Conservation (phyloP, 2,113 vertebrate genomes). For the Symphodus melops region DNA sequence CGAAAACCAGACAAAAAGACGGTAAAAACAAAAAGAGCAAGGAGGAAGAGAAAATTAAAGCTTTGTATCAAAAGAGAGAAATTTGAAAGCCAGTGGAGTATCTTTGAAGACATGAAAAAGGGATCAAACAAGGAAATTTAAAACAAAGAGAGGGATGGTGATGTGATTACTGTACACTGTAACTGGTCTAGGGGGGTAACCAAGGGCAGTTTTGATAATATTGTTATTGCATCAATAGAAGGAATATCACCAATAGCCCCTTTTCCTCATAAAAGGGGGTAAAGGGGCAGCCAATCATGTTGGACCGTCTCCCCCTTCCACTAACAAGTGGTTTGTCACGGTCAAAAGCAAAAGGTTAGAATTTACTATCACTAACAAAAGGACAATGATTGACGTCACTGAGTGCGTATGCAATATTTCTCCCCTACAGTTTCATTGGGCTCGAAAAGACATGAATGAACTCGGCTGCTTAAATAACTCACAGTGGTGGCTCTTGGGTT, state of each 20-base stretch:
- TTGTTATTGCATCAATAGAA: conserved; percentile 65
- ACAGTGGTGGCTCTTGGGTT: not conserved
- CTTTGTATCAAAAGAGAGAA: conserved; percentile 47
- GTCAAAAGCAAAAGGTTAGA: conserved; percentile 32
- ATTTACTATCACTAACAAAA: conserved; percentile 42
- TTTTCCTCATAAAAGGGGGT: conserved; percentile 42
- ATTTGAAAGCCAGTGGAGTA: conserved; percentile 28
- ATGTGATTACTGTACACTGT: conserved; percentile 38
- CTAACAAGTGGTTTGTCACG: conserved; percentile 24
- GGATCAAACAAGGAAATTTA: conserved; percentile 47
- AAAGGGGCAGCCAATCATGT: conserved; percentile 61
- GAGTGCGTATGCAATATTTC: not conserved
- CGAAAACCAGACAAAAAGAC: conserved; percentile 2
- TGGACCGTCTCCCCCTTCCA: conserved; percentile 23
- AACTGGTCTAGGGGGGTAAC: conserved; percentile 10
- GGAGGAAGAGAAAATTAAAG: conserved; percentile 33
- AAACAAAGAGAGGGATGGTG: conserved; percentile 65
- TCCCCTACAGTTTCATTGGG: conserved; percentile 4
- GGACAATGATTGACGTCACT: conserved; percentile 44
- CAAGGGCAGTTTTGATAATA: conserved; percentile 38
- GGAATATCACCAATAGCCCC: conserved; percentile 74
- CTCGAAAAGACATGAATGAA: conserved; percentile 36
- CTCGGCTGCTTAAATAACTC: conserved; percentile 31
- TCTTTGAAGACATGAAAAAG: conserved; percentile 53
- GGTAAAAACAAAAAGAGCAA: conserved; percentile 18